Base-by-base conservation (phyloP, 2,797 vertebrate species). In the Sebastes dallii region DNA sequence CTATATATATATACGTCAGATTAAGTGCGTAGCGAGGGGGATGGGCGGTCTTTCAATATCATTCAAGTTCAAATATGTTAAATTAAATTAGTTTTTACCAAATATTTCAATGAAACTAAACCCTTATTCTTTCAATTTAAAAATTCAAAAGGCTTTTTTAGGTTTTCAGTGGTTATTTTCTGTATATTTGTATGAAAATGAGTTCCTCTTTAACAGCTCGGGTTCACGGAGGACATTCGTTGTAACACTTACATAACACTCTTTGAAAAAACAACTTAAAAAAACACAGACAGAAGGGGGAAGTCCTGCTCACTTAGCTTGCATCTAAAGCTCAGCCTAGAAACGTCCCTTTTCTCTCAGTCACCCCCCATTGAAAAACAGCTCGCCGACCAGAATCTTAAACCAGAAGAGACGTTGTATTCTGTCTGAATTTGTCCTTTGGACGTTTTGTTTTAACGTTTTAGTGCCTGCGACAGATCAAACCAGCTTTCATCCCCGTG, bases 171-270 rank as follows among this genome's bases (percentile, higher is more conserved):
- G 3, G 12, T 58, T 39, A 59, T 66, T 81, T 30, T 20, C 1
- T 72, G 72, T 30, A 22, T 22, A 18, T 29, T 72, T 82, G 68
- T 75, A 20, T 58, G 24, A 61, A 80, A 78, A 83, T 75, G 1
- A 27, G 78, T 12, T 83, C 50, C 24, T 71, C 46, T 75, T 22
- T 39, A 8, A 55, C 54, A 66, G 73, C 22, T 65, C 25, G 50
- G 58, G 86, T 90, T 92, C 82, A 91, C 58, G 2, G 88, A 85
- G 92, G 87, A 65, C 89, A 78, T 81, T 58, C 78, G 81, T 85
- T 87, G 62, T 67, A 56, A 81, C 12, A 8, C 86, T 96, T 95
- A 96, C 87, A 90, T 89, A 96, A 96, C 89, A 83, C 70, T 9
- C 81, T 86, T 82, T 89, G 69, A 72, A 72, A 68, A 87, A 70